These are phyloP conservation scores for Epinephelus coioides DNA, from an alignment of 2,797 vertebrate genomes.

Conservation along the genomic window DNA sequence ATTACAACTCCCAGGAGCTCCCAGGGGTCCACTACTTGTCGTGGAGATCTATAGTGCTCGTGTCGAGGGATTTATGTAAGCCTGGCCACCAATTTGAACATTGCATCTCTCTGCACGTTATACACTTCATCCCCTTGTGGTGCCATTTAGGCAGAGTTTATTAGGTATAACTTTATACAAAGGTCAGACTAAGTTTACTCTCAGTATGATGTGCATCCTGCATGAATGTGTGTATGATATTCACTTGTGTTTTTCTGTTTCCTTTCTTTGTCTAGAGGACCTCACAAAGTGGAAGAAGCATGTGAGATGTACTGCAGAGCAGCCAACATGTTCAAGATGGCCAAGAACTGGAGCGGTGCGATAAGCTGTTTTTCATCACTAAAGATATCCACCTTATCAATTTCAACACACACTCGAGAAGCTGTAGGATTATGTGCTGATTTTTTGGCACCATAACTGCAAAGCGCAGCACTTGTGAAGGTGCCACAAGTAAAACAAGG, in stretches of 20 bases:
- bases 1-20: slow-evolving; percentile 49
- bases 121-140: slow-evolving; percentile 1
- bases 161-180: too few species aligned
- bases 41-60: slow-evolving; percentile 21
- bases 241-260: not conserved
- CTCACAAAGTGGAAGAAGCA: slow-evolving; percentile 96
- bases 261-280: slow-evolving; percentile 87
- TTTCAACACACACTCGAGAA: slow-evolving; percentile 23
- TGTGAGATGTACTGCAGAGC: slow-evolving; percentile 99
- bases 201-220: not conserved
- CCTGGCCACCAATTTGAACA: not conserved
- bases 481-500: slow-evolving; percentile 18
- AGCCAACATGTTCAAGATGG: slow-evolving; percentile 99
- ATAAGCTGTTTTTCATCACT: slow-evolving; percentile 40
- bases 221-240: not conserved
- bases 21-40: slow-evolving; percentile 50
- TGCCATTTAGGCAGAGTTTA: too few species aligned
- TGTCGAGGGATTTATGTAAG: slow-evolving; percentile 33
- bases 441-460: slow-evolving; percentile 26
- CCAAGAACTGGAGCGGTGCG: slow-evolving; percentile 98
- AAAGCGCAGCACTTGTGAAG: slow-evolving; percentile 43
- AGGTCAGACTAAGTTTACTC: not conserved
- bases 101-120: not conserved
- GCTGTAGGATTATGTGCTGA: slow-evolving; percentile 12
- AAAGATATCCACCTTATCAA: not conserved